Evolutionary conservation across 2,797 vertebrate genomes (phyloP).

Genomic region (Hoplostethus mediterraneus): DNA sequence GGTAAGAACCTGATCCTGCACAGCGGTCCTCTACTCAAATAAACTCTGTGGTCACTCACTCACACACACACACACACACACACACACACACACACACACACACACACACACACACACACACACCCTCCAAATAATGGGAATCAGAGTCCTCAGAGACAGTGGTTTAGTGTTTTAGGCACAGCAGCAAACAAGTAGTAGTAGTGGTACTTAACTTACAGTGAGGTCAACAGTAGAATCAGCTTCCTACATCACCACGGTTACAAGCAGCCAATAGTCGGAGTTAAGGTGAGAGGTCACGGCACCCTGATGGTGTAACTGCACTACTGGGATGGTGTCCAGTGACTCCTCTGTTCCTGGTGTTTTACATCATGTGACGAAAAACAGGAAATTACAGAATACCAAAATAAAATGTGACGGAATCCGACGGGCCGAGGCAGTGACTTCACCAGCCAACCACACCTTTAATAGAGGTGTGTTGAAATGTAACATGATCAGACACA

Average conservation of each 20-base stretch:
- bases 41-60: slow-evolving; percentile 57
- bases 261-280: too few species aligned
- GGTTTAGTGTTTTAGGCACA: slow-evolving; percentile 15
- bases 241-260: too few species aligned
- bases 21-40: slow-evolving; percentile 68
- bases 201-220: slow-evolving; percentile 21
- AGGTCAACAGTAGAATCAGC: slow-evolving; percentile 22
- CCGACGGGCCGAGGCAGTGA: slow-evolving; percentile 30
- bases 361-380: background rate
- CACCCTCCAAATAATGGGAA: slow-evolving; percentile 54
- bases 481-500: too few species aligned
- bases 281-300: background rate
- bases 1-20: slow-evolving; percentile 66
- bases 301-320: too few species aligned
- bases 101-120: slow-evolving; percentile 34
- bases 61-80: background rate
- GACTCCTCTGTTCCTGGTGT: background rate
- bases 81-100: slow-evolving; percentile 25
- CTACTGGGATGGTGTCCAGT: too few species aligned
- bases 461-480: too few species aligned
- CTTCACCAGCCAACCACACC: slow-evolving; percentile 7
- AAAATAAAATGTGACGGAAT: background rate
- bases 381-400: background rate
- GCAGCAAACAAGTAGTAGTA: slow-evolving; percentile 43
- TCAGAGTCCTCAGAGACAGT: slow-evolving; percentile 45